A percentile compares a stretch with the other conserved stretches of the same genome.
Evolutionary conservation across 2,797 vertebrate genomes (phyloP).

Genomic region (Melanotaenia trifasciata): DNA sequence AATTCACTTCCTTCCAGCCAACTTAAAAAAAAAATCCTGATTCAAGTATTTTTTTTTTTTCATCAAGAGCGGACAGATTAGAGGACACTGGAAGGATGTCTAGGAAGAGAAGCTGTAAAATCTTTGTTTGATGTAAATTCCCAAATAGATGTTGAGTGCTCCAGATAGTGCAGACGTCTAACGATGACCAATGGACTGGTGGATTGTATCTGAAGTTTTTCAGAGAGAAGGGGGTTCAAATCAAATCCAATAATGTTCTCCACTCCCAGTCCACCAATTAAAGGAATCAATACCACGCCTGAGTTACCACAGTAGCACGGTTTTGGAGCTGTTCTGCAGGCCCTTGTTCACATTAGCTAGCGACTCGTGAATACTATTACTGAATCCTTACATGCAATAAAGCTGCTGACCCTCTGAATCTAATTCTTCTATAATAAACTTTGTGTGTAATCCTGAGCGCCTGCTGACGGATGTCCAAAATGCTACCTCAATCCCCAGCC

Average conservation of each 20-base stretch:
- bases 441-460: constrained; percentile 71
- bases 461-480: constrained; percentile 75
- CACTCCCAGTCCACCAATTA: constrained; percentile 63
- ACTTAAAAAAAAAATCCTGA: constrained; percentile 27
- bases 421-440: constrained; percentile 75
- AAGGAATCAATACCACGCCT: constrained; percentile 72
- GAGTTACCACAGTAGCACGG: constrained; percentile 50
- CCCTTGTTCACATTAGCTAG: constrained; percentile 42
- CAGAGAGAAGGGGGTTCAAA: constrained; percentile 30
- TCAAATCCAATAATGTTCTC: constrained; percentile 69
- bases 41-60: constrained; percentile 20
- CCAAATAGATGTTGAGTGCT: constrained; percentile 45
- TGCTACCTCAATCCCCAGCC: constrained; percentile 59
- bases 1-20: background rate
- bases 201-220: constrained; percentile 62
- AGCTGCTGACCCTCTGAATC: constrained; percentile 59
- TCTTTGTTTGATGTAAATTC: constrained; percentile 57
- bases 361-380: constrained; percentile 55
- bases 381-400: constrained; percentile 55
- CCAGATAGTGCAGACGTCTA: constrained; percentile 39
- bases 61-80: constrained; percentile 40
- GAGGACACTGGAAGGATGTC: constrained; percentile 19
- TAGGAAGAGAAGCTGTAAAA: constrained; percentile 8
- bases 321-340: constrained; percentile 23
- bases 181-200: constrained; percentile 58